A percentile compares a stretch with the other conserved stretches of the same genome.
Conservation (phyloP, 2,113 vertebrate species). For the Vireo altiloquus region DNA sequence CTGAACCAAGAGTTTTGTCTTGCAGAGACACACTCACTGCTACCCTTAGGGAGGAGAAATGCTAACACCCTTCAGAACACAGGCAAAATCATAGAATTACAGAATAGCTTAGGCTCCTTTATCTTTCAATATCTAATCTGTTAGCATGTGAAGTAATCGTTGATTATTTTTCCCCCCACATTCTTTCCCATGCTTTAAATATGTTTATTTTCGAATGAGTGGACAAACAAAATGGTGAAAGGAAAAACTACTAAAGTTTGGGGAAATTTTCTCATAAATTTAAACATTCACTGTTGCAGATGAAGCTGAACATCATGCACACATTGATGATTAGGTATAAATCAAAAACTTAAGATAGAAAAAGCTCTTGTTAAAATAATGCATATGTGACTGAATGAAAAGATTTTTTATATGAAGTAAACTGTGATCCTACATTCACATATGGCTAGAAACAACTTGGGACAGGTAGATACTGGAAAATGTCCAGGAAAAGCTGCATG, state of each 20-base stretch:
- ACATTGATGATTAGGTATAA: not conserved
- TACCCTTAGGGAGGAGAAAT: not conserved
- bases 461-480: conserved; percentile 36
- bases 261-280: not conserved
- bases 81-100: not conserved
- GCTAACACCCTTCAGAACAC: not conserved
- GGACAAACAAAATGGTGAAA: not conserved
- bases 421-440: not conserved
- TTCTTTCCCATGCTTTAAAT: not conserved
- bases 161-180: not conserved
- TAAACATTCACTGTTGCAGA: not conserved
- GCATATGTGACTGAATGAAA: not conserved
- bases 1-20: not conserved
- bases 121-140: not conserved
- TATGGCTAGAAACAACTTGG: not conserved
- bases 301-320: not conserved
- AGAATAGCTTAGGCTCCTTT: not conserved
- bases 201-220: not conserved
- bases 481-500: not conserved
- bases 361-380: not conserved
- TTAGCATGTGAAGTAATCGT: not conserved
- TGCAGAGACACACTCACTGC: fast-evolving
- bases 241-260: not conserved
- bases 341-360: not conserved
- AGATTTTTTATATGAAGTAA: not conserved